A percentile compares a stretch with the other conserved stretches of the same genome.
These are phyloP conservation scores for Drosophila pandora DNA, from an alignment of 1,140 invertebrate species.

Conservation along the genomic window DNA sequence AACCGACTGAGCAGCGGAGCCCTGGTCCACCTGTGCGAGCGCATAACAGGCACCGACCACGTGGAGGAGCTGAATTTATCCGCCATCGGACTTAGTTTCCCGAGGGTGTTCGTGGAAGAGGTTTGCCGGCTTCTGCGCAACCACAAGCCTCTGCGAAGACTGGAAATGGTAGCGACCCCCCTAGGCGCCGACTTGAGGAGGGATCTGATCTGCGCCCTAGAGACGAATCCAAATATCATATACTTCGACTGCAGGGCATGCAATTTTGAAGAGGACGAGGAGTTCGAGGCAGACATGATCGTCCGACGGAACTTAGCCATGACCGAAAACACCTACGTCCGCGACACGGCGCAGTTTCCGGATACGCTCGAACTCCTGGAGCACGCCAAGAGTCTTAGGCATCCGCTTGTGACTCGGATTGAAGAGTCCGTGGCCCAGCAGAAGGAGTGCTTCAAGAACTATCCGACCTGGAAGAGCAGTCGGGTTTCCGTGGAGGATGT, in stretches of 20 bases:
- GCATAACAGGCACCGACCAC: conserved; percentile 48
- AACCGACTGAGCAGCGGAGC: conserved; percentile 40
- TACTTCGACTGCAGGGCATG: conserved; percentile 47
- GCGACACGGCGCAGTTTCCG: conserved; percentile 29
- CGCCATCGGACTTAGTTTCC: conserved; percentile 9
- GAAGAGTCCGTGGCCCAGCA: neutral
- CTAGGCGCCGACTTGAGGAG: neutral
- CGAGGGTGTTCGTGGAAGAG: neutral
- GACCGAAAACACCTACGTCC: conserved; percentile 21
- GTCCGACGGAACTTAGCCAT: conserved; percentile 46
- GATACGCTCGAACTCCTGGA: conserved; percentile 7
- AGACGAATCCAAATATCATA: conserved; percentile 22
- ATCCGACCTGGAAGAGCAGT: neutral
- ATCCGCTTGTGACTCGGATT: conserved; percentile 27
- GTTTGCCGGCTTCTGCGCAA: conserved; percentile 34
- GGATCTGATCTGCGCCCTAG: conserved; percentile 27
- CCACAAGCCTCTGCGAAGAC: conserved; percentile 35
- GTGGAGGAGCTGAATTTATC: conserved; percentile 48
- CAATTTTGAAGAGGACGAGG: conserved; percentile 36
- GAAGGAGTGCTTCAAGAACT: conserved; percentile 19
- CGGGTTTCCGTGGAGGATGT: neutral
- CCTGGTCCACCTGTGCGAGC: conserved; percentile 14
- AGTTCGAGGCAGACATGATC: conserved; percentile 43
- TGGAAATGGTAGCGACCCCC: conserved; percentile 39
- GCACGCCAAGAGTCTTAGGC: conserved; percentile 6